Conservation (phyloP, 2,888 invertebrate genomes). For the Acleris laterana region DNA sequence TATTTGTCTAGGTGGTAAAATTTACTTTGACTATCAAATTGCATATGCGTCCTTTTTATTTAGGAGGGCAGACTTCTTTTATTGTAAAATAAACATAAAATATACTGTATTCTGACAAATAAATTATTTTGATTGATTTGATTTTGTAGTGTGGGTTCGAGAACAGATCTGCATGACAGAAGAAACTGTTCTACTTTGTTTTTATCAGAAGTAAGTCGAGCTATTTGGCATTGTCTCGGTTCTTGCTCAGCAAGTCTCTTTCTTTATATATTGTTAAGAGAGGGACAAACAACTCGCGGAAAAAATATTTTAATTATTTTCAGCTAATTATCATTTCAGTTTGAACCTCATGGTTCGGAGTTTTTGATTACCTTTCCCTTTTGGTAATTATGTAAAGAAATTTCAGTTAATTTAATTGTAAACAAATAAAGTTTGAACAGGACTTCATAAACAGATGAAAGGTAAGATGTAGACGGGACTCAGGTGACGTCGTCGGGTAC, state of each 20-base stretch:
- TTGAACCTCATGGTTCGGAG: background rate
- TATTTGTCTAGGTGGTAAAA: too few species aligned
- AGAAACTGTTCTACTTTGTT: too few species aligned
- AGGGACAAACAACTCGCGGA: background rate
- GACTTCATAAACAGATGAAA: background rate
- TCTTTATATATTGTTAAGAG: background rate
- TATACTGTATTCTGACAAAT: too few species aligned
- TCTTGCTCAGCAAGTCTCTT: background rate
- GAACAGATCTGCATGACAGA: too few species aligned
- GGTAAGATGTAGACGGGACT: background rate
- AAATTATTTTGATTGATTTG: too few species aligned
- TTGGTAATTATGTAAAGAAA: conserved; percentile 13
- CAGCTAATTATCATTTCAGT: conserved; percentile 8
- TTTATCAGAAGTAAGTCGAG: too few species aligned
- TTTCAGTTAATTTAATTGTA: conserved; percentile 4
- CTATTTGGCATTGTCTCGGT: too few species aligned
- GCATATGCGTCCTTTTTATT: too few species aligned
- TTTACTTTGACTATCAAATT: too few species aligned
- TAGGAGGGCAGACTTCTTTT: too few species aligned
- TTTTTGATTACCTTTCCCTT: conserved; percentile 5
- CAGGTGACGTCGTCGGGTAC: background rate
- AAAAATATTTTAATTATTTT: background rate
- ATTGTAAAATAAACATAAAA: too few species aligned
- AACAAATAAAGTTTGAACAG: conserved; percentile 15
- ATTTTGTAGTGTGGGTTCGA: too few species aligned